Base-by-base conservation (phyloP, 2,888 invertebrate genomes). In the Drosophila fungiperda region DNA sequence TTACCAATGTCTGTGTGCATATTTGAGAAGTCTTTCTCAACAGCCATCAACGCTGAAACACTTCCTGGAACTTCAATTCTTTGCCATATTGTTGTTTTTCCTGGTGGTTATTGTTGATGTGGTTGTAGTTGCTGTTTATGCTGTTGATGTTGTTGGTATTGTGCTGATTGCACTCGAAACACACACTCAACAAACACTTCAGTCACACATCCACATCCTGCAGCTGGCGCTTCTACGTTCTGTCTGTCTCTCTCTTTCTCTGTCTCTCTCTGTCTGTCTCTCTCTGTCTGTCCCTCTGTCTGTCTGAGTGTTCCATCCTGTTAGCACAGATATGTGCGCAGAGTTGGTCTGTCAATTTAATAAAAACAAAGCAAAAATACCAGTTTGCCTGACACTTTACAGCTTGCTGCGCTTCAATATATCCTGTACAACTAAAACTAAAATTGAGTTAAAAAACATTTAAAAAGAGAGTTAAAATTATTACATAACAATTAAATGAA, bases 121-220 rank as follows among this genome's bases (percentile, higher is more conserved):
- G 40, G 7, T 17, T 64, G 58, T 53, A 49, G 53, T 52, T 74
- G 62, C 42, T 40, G 54, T 23, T 60, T 45, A 48, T 63, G 32
- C 11, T 62, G 52, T 59, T 69, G 68, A 33, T 32, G 62, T 53
- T 71, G 78, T 69, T 73, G 64, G 71, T 71, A 61, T 68, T 77
- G 79, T 68, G 70, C 74, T 80, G 88, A 87, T 84, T 76, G 84
- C 88, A 85, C 88, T 87, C 78, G 88, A 85, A 78, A 78, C 73
- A 84, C 75, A 82, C 80, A 75, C 81, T 76, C 84, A 76, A 74
- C 73, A 68, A 74, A 80, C 85, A 87, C 85, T 87, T 76, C 69
- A 78, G 63, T 63, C 57, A 57, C 71, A 71, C 73, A 68, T 80
- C 74, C 67, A 68, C 70, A 71, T 78, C 78, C 78, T 80, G 73